Conservation (phyloP, 2,797 vertebrate genomes). For the Setipinna tenuifilis region DNA sequence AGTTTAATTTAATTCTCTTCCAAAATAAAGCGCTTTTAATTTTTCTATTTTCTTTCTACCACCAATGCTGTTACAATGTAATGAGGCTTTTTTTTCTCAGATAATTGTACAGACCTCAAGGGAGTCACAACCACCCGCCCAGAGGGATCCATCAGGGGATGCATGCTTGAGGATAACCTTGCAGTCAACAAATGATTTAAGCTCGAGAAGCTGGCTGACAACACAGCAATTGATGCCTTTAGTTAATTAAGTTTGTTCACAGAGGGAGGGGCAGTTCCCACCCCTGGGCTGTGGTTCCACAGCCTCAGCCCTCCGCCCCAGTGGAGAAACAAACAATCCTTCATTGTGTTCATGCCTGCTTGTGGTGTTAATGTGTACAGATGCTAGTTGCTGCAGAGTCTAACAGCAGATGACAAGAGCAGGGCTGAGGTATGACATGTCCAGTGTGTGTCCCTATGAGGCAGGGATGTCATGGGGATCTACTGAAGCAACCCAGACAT, state of each 20-base stretch:
- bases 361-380: background rate
- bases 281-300: background rate
- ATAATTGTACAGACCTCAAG: background rate
- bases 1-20: background rate
- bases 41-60: background rate
- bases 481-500: background rate
- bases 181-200: constrained; percentile 24
- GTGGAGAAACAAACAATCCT: background rate
- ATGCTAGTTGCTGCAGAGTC: background rate
- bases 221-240: constrained; percentile 1
- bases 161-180: constrained; percentile 12
- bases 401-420: background rate
- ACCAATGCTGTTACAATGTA: background rate
- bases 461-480: background rate
- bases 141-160: background rate
- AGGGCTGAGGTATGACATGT: background rate
- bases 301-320: background rate
- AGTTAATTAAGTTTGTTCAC: constrained; percentile 15
- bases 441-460: background rate
- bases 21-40: background rate
- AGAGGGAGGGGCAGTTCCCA: background rate
- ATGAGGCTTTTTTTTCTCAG: constrained; percentile 2
- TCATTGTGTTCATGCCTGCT: background rate
- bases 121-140: background rate
- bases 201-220: background rate